phyloP scores from a whole-genome alignment of 2,797 vertebrate species.

The Dermochelys coriacea region DNA sequence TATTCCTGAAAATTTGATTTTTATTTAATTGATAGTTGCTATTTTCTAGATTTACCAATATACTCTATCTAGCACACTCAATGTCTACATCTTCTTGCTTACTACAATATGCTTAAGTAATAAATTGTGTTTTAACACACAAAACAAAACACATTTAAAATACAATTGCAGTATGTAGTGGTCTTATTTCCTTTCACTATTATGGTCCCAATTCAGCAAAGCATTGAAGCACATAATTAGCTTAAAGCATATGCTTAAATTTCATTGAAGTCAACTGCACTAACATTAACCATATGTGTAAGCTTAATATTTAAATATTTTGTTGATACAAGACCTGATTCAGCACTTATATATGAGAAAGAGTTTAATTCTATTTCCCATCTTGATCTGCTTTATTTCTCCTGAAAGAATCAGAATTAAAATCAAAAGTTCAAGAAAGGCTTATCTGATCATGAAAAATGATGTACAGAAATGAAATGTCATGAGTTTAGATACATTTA shows the following conservation, averaged over 20 bases:
- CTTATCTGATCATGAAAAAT: neutral
- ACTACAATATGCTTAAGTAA: neutral
- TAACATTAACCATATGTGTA: slow-evolving; percentile 8
- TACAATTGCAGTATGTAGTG: neutral
- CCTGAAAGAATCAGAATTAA: accelerated
- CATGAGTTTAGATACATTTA: neutral
- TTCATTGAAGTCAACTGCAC: neutral
- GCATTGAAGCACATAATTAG: neutral
- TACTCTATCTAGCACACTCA: neutral
- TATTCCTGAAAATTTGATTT: slow-evolving; percentile 37
- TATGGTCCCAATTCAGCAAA: slow-evolving; percentile 32
- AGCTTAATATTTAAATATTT: slow-evolving; percentile 2
- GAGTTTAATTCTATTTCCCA: neutral
- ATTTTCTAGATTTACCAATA: slow-evolving; percentile 16
- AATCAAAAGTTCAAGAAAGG: neutral
- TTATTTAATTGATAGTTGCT: slow-evolving; percentile 14
- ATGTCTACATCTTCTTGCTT: neutral
- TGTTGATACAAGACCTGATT: slow-evolving; percentile 28
- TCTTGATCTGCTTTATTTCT: neutral
- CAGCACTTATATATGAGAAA: neutral
- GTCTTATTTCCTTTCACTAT: neutral
- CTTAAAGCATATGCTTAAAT: slow-evolving; percentile 41
- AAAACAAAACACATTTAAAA: slow-evolving; percentile 32
- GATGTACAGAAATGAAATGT: neutral
- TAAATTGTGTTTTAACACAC: slow-evolving; percentile 5